These are phyloP conservation scores for Ciconia nigra DNA, from an alignment of 2,797 vertebrate genomes.

Conservation along the genomic window DNA sequence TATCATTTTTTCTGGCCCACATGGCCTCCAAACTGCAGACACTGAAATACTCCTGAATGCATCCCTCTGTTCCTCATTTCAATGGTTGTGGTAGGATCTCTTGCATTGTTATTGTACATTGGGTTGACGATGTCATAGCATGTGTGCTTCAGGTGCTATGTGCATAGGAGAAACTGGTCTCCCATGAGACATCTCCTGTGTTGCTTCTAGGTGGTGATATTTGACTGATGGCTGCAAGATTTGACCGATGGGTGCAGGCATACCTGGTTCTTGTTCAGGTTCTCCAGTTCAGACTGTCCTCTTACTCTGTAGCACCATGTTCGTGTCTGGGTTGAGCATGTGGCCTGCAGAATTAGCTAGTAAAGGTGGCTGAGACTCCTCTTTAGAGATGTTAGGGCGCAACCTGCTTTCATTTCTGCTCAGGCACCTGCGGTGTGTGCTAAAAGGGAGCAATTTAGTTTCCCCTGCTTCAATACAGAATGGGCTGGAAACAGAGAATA, in stretches of 20 bases:
- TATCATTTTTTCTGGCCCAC: neutral
- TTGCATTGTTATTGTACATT: fast-evolving
- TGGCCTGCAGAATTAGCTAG: neutral
- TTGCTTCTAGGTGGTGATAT: neutral
- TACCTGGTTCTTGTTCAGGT: neutral
- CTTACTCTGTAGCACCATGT: neutral
- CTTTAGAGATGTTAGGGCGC: neutral
- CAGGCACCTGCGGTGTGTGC: neutral
- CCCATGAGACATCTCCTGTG: neutral
- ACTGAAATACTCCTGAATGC: neutral
- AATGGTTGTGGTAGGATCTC: neutral
- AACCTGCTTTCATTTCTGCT: neutral
- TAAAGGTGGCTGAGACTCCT: neutral
- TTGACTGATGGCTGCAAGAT: neutral
- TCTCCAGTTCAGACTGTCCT: neutral
- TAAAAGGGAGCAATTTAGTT: neutral
- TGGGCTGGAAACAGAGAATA: neutral
- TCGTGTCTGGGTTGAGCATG: neutral
- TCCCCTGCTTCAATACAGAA: neutral
- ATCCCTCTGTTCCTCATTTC: neutral
- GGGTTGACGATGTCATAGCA: neutral
- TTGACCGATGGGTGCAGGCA: neutral
- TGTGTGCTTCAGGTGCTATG: neutral
- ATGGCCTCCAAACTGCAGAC: neutral
- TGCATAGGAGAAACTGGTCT: neutral